A percentile compares a stretch with the other conserved stretches of the same genome.
phyloP scores from a whole-genome alignment of 2,888 invertebrate genomes.

The Eupelmus urozonus region DNA sequence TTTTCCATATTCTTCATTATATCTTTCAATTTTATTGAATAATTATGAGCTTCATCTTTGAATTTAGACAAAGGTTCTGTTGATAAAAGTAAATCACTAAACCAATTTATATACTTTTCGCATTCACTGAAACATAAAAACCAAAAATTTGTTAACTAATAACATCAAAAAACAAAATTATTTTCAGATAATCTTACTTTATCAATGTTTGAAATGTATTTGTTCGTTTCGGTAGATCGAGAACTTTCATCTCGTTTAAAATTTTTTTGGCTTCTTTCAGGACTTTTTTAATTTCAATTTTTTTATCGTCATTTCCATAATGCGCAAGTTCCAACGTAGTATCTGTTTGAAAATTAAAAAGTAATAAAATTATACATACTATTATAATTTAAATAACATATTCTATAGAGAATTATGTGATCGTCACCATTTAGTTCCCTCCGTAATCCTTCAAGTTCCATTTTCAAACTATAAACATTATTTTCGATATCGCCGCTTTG shows the following conservation, averaged over 20 bases:
- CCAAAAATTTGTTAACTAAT: conserved; percentile 2
- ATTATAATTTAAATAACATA: no score
- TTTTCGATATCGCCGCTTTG: conserved; percentile 72
- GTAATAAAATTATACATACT: not conserved
- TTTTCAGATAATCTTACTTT: conserved; percentile 65
- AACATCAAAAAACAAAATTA: conserved; percentile 3
- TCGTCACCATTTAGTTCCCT: conserved; percentile 74
- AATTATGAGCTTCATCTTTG: conserved; percentile 64
- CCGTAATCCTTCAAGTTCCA: conserved; percentile 72
- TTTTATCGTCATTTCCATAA: conserved; percentile 79
- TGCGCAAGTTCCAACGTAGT: conserved; percentile 67
- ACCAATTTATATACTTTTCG: conserved; percentile 70
- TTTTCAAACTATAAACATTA: conserved; percentile 72
- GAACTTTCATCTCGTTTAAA: conserved; percentile 77
- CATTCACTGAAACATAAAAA: conserved; percentile 48
- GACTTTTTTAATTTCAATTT: conserved; percentile 79
- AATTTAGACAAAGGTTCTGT: conserved; percentile 66
- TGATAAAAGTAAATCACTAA: conserved; percentile 68
- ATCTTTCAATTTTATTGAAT: conserved; percentile 67
- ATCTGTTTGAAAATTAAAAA: conserved; percentile 59
- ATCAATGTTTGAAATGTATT: conserved; percentile 72
- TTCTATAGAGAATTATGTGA: not conserved
- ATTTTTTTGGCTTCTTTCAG: conserved; percentile 78
- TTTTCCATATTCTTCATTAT: conserved; percentile 66
- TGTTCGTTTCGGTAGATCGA: conserved; percentile 74